These are phyloP conservation scores for Drepana arcuata DNA, from an alignment of 1,140 invertebrate genomes.

Conservation along the genomic window DNA sequence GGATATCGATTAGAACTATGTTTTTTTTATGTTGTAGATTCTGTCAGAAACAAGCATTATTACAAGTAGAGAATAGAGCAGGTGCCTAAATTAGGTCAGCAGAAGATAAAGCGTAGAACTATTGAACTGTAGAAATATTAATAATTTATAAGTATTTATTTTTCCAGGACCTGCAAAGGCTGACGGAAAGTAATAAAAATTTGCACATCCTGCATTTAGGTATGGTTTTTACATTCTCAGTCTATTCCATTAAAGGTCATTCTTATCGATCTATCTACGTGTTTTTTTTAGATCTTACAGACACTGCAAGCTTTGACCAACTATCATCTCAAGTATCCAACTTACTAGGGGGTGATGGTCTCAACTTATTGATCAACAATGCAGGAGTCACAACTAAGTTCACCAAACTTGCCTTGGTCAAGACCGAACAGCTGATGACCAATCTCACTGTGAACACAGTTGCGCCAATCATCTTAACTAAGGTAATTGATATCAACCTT, in stretches of 20 bases:
- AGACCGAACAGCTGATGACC: constrained; percentile 79
- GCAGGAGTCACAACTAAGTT: constrained; percentile 85
- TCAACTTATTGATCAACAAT: constrained; percentile 91
- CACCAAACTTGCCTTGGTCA: constrained; percentile 79
- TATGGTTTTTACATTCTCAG: constrained; percentile 41
- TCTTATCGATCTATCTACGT: not conserved
- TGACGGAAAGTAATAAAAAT: constrained; percentile 74
- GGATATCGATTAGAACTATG: too few relatives aligned
- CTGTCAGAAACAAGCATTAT: too few relatives aligned
- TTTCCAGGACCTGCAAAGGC: constrained; percentile 76
- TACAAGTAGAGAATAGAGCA: too few relatives aligned
- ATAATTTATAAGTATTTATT: constrained; percentile 9
- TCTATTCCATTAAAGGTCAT: not conserved
- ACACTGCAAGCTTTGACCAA: constrained; percentile 75
- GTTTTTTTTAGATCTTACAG: constrained; percentile 64
- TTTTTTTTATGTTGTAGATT: too few relatives aligned
- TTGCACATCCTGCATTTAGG: constrained; percentile 79
- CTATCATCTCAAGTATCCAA: constrained; percentile 73
- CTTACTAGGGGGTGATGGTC: constrained; percentile 77
- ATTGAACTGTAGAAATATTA: too few relatives aligned
- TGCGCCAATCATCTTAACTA: constrained; percentile 86
- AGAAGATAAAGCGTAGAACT: too few relatives aligned
- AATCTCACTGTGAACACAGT: constrained; percentile 83
- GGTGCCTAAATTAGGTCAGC: too few relatives aligned
- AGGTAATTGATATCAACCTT: too few relatives aligned